Base-by-base conservation (phyloP, 2,113 vertebrate genomes). In the Electrona antarctica region DNA sequence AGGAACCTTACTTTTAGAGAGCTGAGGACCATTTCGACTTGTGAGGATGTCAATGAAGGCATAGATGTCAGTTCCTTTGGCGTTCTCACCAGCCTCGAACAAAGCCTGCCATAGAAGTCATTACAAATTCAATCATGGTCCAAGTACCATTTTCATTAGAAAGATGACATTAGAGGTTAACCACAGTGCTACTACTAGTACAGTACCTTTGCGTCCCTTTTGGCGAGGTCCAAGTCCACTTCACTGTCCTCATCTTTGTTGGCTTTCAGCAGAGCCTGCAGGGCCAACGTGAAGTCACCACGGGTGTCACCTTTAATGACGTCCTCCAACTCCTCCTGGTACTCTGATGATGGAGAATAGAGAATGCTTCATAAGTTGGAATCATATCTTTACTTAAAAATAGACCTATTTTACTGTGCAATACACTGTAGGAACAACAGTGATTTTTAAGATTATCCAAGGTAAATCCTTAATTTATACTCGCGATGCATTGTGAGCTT, bases 81-180 rank as follows among this genome's bases (percentile, higher is more conserved):
- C 81, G 33, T 89, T 90, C 73, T 97, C 95, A 56, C 95, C 95
- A 46, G 95, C 93, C 74, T 96, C 95, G 62, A 95, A 97, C n/a
- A 98, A 89, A 67, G 85, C 92, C 97, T 94, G 65, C 41, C 64
- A 46, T 2, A 67, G 1, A 52, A 0, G 2, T 3, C 0, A n/a
- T 62, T 4, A 29, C 7, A 58, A 8, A 13, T 8, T 57, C 29
- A 52, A 2, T 55, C 4, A 48, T 0, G 1, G 51, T 12, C 11
- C 13, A 3, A 13, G 11, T 54, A 13, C 51, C n/a, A 1, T 6
- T 13, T 54, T 54, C n/a, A 15, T 7, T 8, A 46, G 3, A 15
- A 47, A 45, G 46, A 62, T 48, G 7, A 46, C 59, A 7, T 7
- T 60, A 13, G 57, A 21, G 21, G 21, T 21, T 21, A 21, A 21